phyloP scores from a whole-genome alignment of 1,140 invertebrate species.

The Antheraea pernyi region DNA sequence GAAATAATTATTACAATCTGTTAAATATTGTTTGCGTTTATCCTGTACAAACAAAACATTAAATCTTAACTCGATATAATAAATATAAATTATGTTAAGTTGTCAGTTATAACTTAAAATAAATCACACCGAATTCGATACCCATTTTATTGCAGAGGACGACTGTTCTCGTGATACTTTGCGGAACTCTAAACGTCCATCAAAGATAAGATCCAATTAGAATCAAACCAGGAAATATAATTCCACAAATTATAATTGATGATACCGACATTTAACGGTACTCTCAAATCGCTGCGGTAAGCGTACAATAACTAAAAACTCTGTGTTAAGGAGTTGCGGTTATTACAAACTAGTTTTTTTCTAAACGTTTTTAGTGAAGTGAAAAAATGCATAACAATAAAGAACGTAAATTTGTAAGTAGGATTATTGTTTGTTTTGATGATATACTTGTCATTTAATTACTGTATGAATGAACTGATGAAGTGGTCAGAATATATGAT shows the following conservation, averaged over 20 bases:
- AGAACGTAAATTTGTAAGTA: not conserved
- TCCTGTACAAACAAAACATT: too few relatives aligned
- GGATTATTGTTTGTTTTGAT: too few relatives aligned
- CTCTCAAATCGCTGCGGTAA: not conserved
- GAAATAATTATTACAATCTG: too few relatives aligned
- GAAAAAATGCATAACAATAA: not conserved
- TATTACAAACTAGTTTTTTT: not conserved
- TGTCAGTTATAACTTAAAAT: too few relatives aligned
- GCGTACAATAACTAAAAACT: not conserved
- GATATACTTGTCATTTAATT: too few relatives aligned
- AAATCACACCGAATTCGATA: too few relatives aligned
- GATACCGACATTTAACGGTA: not conserved
- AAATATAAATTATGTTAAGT: too few relatives aligned
- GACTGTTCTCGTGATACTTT: not conserved
- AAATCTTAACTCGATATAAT: too few relatives aligned
- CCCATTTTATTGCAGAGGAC: too few relatives aligned
- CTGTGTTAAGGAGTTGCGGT: not conserved
- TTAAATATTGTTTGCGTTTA: too few relatives aligned
- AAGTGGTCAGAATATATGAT: too few relatives aligned
- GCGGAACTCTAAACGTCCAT: not conserved
- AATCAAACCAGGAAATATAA: constrained; percentile 1
- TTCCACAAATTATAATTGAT: constrained; percentile 5
- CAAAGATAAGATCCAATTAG: constrained; percentile 3
- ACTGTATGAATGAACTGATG: too few relatives aligned
- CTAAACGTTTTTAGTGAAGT: not conserved